Conservation (phyloP, 2,797 vertebrate genomes). For the Sebastes minor region DNA sequence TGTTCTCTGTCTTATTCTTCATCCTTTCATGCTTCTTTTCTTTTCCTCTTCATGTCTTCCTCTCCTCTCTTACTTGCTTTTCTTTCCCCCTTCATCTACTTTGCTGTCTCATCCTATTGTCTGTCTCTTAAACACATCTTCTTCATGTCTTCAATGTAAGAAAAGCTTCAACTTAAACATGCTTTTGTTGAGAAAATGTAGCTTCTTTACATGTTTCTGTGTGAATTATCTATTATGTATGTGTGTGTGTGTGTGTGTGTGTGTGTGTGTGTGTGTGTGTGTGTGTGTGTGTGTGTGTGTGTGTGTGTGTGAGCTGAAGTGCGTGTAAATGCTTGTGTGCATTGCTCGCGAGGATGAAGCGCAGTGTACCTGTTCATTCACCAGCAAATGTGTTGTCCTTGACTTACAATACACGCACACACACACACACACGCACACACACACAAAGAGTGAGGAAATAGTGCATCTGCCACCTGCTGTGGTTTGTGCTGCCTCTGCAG, state of each 20-base stretch:
- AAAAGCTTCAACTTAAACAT: slow-evolving; percentile 17
- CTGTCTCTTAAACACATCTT: neutral
- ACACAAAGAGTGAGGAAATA: neutral
- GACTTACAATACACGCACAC: slow-evolving; percentile 24
- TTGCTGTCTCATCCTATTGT: neutral
- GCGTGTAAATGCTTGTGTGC: slow-evolving; percentile 17
- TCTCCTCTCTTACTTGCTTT: slow-evolving; percentile 19
- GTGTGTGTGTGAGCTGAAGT: slow-evolving; percentile 12
- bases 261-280: neutral
- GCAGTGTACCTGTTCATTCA: slow-evolving; percentile 44
- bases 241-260: neutral
- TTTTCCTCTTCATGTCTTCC: neutral
- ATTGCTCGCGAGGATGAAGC: slow-evolving; percentile 19
- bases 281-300: too few species aligned
- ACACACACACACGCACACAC: neutral
- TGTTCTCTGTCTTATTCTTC: slow-evolving; percentile 18
- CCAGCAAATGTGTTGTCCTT: slow-evolving; percentile 50
- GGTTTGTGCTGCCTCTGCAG: slow-evolving; percentile 44
- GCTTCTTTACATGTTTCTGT: slow-evolving; percentile 15
- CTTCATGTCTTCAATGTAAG: neutral
- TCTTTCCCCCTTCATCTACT: slow-evolving; percentile 19
- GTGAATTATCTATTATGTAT: neutral
- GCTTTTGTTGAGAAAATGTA: slow-evolving; percentile 24
- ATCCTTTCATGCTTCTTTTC: neutral
- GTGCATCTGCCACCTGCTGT: slow-evolving; percentile 55